Evolutionary conservation across 2,797 vertebrate genomes (phyloP), one percentile per base, ranked within the genome.

Genomic region (Avahi laniger): DNA sequence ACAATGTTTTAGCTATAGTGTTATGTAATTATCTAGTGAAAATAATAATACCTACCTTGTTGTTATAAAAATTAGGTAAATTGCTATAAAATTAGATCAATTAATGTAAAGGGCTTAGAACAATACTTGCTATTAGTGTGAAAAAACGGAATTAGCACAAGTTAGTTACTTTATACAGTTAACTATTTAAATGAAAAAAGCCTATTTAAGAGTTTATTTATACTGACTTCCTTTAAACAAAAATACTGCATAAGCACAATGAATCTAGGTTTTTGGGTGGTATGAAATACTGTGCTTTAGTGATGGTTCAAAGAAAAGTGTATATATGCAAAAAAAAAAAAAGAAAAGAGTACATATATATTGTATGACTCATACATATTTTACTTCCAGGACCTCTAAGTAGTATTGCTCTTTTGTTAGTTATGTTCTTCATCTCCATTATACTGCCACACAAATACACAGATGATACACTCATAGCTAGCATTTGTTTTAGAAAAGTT

Each of bases 121-220:
- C 7, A 88, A 89, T n/a, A 48, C 17, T 67, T 28, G 5, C 11
- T 86, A 67, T 70, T 79, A 96, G 9, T 81, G 28, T 83, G 28
- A 80, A 90, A 78, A 90, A 91, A 80, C 4, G 35, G 72, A 92
- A 73, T 41, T 67, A n/a, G 7, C 13, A 83, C 13, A 89, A 26
- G 30, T 15, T 67, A 33, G 14, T 78, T 81, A 89, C 65, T 70
- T 91, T 69, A 65, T 52, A 69, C 26, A 75, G 30, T 76, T 91
- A 78, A 78, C 5, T 69, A 89, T 54, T 89, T 78, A 97, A 95
- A 95, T 15, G 46, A 91, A 93, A 7, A 95, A 85, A 83, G 28
- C 18, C 81, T 89, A 91, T 73, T 87, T 50, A 48, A 92, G 70
- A 90, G 20, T 90, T 90, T 85, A 94, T 15, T 92, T 87, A 91